These are phyloP conservation scores for Halcyon senegalensis DNA, from an alignment of 2,113 vertebrate genomes.

Conservation along the genomic window DNA sequence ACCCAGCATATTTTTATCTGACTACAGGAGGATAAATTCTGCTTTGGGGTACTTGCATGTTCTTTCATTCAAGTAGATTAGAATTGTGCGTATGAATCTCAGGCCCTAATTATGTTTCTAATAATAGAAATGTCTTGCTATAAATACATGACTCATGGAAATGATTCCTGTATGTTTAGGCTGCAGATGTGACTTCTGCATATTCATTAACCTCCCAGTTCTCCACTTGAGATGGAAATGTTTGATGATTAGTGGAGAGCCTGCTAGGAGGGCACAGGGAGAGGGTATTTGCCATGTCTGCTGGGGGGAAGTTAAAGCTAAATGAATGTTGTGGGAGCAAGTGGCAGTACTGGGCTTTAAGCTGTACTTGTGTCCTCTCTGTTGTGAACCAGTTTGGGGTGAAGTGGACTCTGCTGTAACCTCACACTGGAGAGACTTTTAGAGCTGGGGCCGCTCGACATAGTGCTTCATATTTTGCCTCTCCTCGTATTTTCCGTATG, in stretches of 20 bases:
- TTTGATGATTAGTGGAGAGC: background rate
- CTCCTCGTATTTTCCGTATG: background rate
- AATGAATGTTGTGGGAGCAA: background rate
- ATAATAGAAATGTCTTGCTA: constrained; percentile 41
- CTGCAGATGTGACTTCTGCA: constrained; percentile 41
- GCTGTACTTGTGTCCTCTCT: background rate
- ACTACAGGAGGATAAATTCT: background rate
- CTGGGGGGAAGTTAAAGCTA: background rate
- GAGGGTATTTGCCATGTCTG: background rate
- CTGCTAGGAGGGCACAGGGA: background rate
- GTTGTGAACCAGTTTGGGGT: accelerated
- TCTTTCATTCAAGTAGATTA: constrained; percentile 16
- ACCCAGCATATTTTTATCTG: background rate
- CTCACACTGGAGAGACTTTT: background rate
- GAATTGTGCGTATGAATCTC: background rate
- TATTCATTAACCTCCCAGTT: constrained; percentile 29
- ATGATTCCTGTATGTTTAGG: constrained; percentile 1
- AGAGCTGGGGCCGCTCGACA: background rate
- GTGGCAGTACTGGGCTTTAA: background rate
- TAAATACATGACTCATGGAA: constrained; percentile 17
- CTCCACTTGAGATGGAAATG: background rate
- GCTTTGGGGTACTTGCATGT: background rate
- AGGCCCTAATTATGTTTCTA: constrained; percentile 52
- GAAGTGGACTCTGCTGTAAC: background rate
- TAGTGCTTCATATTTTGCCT: accelerated